Evolutionary conservation across 2,113 vertebrate species (phyloP), one percentile per base, ranked within the genome.

Genomic region (Megaptera novaeangliae): DNA sequence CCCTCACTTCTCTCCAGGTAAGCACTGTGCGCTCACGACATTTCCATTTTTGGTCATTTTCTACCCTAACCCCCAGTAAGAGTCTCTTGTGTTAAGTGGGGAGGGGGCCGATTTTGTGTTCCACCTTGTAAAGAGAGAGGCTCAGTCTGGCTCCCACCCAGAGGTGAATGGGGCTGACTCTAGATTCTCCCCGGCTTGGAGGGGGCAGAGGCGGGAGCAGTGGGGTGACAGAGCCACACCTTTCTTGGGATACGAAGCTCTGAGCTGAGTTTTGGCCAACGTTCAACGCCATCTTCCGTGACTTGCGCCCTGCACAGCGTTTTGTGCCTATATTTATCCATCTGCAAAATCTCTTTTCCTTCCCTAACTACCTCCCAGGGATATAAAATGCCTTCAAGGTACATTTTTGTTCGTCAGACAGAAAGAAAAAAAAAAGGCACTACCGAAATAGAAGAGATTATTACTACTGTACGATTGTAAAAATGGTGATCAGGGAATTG

Each of bases 251-350:
- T 1, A 0, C 0, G 1, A 9, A 31, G 36, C 23, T 21, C 49
- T 1, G 44, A 74, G 8, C 2, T 5, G 20, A 34, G 49, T 39
- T 46, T 6, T 5, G 36, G 36, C 29, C 57, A 34, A 55, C 8
- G 10, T 13, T 27, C 11, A 7, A 5, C 0, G 17, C 49, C 49
- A 1, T n/a, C 11, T 5, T 18, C 31, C 14, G 10, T 3, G 39
- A 78, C 1, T 1, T 3, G 68, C 7, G 6, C n/a, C 8, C 5
- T 0, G 6, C 6, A 2, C 13, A n/a, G 2, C 1, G 1, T 69
- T 29, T 29, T 25, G 20, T 23, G 46, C 23, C 80, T 36, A 1
- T 15, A 10, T n/a, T 36, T 92, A 95, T 57, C 63, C 92, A 63
- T 44, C 80, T 68, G 84, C 34, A 74, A 88, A 91, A 72, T 78